phyloP scores from a whole-genome alignment of 1,140 invertebrate species.

The Drosophila saltans region DNA sequence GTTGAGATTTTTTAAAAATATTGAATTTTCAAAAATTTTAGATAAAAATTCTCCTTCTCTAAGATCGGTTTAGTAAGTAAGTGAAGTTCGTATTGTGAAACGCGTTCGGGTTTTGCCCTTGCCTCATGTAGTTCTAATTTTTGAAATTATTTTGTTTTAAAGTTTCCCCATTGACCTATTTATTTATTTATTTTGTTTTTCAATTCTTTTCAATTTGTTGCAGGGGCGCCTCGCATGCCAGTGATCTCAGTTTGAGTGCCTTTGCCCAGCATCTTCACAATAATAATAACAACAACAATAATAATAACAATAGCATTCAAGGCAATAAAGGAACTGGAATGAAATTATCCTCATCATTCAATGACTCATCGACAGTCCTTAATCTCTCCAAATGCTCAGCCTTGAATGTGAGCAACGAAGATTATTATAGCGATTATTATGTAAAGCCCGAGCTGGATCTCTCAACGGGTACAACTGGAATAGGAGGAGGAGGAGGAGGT shows the following conservation, averaged over 20 bases:
- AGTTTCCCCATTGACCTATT: neutral
- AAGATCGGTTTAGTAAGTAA: no score
- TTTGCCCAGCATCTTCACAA: slow-evolving; percentile 62
- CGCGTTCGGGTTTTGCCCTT: no score
- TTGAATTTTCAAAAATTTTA: no score
- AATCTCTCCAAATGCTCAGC: slow-evolving; percentile 75
- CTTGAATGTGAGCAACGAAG: slow-evolving; percentile 59
- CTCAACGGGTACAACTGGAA: slow-evolving; percentile 37
- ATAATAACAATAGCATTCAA: slow-evolving; percentile 42
- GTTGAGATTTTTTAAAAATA: no score
- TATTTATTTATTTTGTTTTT: neutral
- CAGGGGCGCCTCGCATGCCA: slow-evolving; percentile 75
- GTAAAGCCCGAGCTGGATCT: slow-evolving; percentile 77
- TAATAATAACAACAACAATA: slow-evolving; percentile 67
- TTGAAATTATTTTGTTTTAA: neutral
- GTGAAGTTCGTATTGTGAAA: no score
- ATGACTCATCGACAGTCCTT: slow-evolving; percentile 61
- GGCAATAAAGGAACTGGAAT: slow-evolving; percentile 48
- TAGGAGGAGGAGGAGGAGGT: slow-evolving; percentile 36
- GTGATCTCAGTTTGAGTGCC: slow-evolving; percentile 65
- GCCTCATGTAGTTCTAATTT: no score
- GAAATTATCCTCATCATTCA: slow-evolving; percentile 65
- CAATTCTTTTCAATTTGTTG: slow-evolving; percentile 20
- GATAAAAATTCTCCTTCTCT: no score
- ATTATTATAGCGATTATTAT: slow-evolving; percentile 69